phyloP scores from a whole-genome alignment of 2,113 vertebrate species.

The Ivindomyrus marchei region DNA sequence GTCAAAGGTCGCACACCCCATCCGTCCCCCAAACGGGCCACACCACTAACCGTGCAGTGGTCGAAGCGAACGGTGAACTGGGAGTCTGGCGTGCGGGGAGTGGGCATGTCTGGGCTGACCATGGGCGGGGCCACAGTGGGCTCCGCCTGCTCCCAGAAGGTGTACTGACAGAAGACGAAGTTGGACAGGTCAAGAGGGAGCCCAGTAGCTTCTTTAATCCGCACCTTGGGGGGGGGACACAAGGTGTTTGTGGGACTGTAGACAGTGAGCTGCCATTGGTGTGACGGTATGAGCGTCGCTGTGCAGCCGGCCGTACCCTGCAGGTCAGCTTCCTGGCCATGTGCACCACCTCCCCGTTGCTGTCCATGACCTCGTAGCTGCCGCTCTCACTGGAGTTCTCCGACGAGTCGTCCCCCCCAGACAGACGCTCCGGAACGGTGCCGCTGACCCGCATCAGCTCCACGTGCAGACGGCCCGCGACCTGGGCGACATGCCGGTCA shows the following conservation, averaged over 20 bases:
- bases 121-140: constrained; percentile 86
- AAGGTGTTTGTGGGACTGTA: neutral
- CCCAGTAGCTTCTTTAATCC: constrained; percentile 89
- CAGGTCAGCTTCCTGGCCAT: constrained; percentile 84
- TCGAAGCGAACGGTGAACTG: constrained; percentile 86
- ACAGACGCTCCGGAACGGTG: constrained; percentile 72
- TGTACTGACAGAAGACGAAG: constrained; percentile 98
- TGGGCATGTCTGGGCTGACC: constrained; percentile 84
- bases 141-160: constrained; percentile 86
- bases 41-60: constrained; percentile 75
- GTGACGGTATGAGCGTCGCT: neutral
- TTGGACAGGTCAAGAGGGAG: constrained; percentile 90
- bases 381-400: constrained; percentile 95
- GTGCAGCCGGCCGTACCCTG: constrained; percentile 62
- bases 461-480: constrained; percentile 84
- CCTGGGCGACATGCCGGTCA: constrained; percentile 52
- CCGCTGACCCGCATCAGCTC: constrained; percentile 88
- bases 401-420: constrained; percentile 84
- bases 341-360: constrained; percentile 80
- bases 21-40: neutral
- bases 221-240: constrained; percentile 68
- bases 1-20: neutral
- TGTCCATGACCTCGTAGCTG: constrained; percentile 82
- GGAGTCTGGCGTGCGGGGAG: constrained; percentile 68
- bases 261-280: neutral